These are phyloP conservation scores for Denticeps clupeoides DNA, from an alignment of 2,797 vertebrate genomes.

Conservation along the genomic window DNA sequence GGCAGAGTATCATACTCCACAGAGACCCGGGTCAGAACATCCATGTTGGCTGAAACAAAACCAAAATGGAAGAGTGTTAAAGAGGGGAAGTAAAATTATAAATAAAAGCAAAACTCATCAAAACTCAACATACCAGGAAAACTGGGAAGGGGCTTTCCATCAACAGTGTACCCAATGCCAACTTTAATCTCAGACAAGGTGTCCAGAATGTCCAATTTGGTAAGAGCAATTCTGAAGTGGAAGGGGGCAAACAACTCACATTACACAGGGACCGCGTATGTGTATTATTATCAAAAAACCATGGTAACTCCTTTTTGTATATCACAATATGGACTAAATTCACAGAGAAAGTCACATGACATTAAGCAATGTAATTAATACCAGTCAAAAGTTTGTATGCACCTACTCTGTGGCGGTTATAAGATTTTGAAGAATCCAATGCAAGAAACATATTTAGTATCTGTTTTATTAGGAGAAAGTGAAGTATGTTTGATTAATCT, in stretches of 20 bases:
- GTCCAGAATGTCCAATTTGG: conserved; percentile 72
- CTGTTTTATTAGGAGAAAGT: too few species aligned
- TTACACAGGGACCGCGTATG: too few species aligned
- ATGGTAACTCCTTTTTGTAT: too few species aligned
- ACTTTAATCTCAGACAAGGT: conserved; percentile 66
- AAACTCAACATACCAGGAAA: conserved; percentile 70
- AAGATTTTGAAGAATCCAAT: too few species aligned
- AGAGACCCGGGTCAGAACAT: conserved; percentile 54
- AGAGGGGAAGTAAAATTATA: not conserved
- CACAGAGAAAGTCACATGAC: too few species aligned
- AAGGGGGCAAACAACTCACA: not conserved
- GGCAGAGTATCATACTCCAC: conserved; percentile 64
- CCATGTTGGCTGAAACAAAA: conserved; percentile 59
- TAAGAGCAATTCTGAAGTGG: conserved; percentile 60
- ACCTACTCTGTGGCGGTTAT: too few species aligned
- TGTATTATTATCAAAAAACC: too few species aligned
- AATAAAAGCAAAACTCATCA: not conserved
- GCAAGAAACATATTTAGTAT: too few species aligned
- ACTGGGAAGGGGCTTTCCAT: conserved; percentile 57
- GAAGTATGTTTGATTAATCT: too few species aligned
- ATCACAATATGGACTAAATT: too few species aligned
- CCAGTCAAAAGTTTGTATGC: too few species aligned
- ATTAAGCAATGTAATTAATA: too few species aligned
- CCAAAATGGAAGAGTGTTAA: not conserved
- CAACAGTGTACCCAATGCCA: conserved; percentile 59